Base-by-base conservation (phyloP, 30 jellyfish, hydroid and myxozoan species). In the Hydra vulgaris region DNA sequence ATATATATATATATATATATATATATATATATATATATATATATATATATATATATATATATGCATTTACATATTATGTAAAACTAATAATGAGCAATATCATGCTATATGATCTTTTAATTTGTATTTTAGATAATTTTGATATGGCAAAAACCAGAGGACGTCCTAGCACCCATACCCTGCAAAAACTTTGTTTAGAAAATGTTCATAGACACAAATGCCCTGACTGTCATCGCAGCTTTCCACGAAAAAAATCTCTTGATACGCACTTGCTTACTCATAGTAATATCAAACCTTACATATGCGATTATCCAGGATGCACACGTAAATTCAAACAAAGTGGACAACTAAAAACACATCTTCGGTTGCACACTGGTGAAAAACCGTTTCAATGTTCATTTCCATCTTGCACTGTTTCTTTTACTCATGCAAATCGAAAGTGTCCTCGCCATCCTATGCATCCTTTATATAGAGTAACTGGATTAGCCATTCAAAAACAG, bases 261-360 rank as follows among this genome's bases (percentile, higher is more conserved):
- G 85, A 78, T 1, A 78, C 85, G 0, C 85, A 78, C 69, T 23
- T 24, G 0, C 69, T 78, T 23, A 78, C 85, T 0, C 85, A 78
- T 61, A 78, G 85, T 61, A 77, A 78, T 78, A 25, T 78, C 0
- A 78, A 78, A 80, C 85, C 85, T 1, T 78, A 78, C 18, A 77
- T 77, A 27, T 78, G 85, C 18, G 85, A 78, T 40, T 78, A 53
- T 23, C 85, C 85, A 15, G 85, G 85, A 18, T 78, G 85, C 79
- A 78, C 53, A 53, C 7, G 85, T 0, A 78, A 53, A 23, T 78
- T 78, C 27, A 78, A 78, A 23, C 85, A 78, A 23, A 78, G 85
- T 61, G 85, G 85, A 17, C 85, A 78, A 54, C 55, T 78, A 17
- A 78, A 78, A 56, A 78, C 85, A 0, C 85, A 78, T 53, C 22